Conservation (phyloP, 2,797 vertebrate species). For the Carcharodon carcharias region DNA sequence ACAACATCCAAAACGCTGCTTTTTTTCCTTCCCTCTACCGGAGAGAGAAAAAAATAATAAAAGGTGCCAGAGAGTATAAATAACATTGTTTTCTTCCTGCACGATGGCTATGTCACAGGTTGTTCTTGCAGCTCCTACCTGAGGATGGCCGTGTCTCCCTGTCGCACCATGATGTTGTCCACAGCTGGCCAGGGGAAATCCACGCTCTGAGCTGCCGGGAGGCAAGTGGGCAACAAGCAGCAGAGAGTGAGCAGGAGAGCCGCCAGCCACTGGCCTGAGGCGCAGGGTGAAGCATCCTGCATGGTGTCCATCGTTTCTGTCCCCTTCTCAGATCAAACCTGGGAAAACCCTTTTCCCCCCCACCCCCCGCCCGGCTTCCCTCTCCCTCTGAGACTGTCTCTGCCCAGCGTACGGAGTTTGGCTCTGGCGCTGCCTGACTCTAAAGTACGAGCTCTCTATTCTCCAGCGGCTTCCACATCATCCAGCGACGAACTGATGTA, state of each 20-base stretch:
- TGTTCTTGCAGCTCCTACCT: conserved; percentile 63
- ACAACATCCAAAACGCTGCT: not conserved
- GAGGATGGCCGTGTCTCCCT: conserved; percentile 90
- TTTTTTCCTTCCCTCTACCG: not conserved
- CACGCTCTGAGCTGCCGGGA: conserved; percentile 83
- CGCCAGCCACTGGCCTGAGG: conserved; percentile 89
- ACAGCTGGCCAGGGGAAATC: conserved; percentile 77
- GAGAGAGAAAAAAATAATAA: not conserved
- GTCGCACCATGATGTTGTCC: conserved; percentile 88
- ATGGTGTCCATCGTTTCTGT: conserved; percentile 46
- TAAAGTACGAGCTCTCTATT: conserved; percentile 44
- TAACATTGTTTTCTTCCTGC: conserved; percentile 44
- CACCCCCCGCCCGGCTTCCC: not conserved
- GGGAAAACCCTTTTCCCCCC: conserved; percentile 43
- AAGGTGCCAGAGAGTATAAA: conserved; percentile 17
- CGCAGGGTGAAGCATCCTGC: conserved; percentile 74
- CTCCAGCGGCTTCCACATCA: conserved; percentile 83
- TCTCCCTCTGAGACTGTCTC: not conserved
- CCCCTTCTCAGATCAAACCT: conserved; percentile 49
- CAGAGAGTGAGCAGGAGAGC: conserved; percentile 85
- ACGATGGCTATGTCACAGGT: not conserved
- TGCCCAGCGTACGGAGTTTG: not conserved
- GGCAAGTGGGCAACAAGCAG: conserved; percentile 84
- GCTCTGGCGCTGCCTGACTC: conserved; percentile 17
- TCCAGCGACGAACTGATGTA: conserved; percentile 81